Conservation (phyloP, 1,140 invertebrate genomes). For the Papilio aristodemus region DNA sequence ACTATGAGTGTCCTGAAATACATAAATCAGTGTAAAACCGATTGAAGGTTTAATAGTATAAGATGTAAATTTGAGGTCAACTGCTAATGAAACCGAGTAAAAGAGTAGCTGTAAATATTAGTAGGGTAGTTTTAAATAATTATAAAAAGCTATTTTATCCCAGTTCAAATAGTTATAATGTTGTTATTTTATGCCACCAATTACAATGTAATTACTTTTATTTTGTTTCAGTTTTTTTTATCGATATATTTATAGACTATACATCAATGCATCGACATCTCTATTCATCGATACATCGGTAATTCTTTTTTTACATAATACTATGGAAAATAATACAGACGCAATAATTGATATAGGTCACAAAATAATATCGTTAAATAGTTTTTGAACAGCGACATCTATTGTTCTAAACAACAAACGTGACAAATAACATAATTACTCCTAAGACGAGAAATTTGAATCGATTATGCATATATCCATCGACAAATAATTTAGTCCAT, state of each 20-base stretch:
- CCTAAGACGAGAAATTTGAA: too few relatives aligned
- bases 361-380: too few relatives aligned
- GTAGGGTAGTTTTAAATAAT: constrained; percentile 19
- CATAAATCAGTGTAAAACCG: background rate
- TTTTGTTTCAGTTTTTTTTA: background rate
- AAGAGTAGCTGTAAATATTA: constrained; percentile 33
- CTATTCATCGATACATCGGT: too few relatives aligned
- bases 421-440: too few relatives aligned
- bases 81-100: constrained; percentile 35
- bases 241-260: background rate
- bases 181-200: background rate
- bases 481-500: too few relatives aligned
- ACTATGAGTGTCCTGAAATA: background rate
- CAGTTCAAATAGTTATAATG: constrained; percentile 17
- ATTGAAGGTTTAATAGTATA: background rate
- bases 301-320: too few relatives aligned
- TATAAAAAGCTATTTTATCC: constrained; percentile 11
- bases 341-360: too few relatives aligned
- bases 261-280: background rate
- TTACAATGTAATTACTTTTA: background rate
- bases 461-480: too few relatives aligned
- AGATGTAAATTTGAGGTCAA: constrained; percentile 30
- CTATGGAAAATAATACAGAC: too few relatives aligned
- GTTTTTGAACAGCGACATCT: too few relatives aligned
- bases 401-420: too few relatives aligned